Evolutionary conservation across 2,888 invertebrate species (phyloP), one percentile per base, ranked within the genome.

Genomic region (Drosophila yooni): DNA sequence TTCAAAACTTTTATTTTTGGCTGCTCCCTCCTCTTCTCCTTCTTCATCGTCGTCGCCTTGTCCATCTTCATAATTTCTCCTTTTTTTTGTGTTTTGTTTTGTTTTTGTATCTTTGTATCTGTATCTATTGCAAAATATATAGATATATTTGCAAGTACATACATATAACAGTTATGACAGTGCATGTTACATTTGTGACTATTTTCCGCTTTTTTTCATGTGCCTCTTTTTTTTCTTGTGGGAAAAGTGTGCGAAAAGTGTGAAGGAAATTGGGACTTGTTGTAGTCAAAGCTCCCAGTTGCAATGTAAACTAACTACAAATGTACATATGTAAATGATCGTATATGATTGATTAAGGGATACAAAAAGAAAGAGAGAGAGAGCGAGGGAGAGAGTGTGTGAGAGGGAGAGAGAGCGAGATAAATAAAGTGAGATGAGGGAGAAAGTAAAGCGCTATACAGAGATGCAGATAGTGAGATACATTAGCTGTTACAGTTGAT

Each of bases 121-220:
- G 48, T 58, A 58, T 54, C 74, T 40, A 66, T 62, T 48, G 74
- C 73, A 57, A 57, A 38, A 48, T 40, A 34, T 59, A 40, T 43
- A 65, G 73, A 73, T 58, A 64, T 3, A 18, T 29, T 5, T 5
- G 10, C 6, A 52, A 48, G 31, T 68, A 61, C 59, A 71, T 71
- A 71, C 71, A 56, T 57, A 48, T 50, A 50, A 77, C 54, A 59
- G 73, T 51, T 71, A 58, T 48, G 46, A 38, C 36, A 52, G 33
- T 38, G 18, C 5, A 36, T 36, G 21, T 8, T 18, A 11, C 2
- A 25, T 11, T 51, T 51, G 63, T 68, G 54, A 0, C 27, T 29
- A 29, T 5, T 21, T 36, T 40, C 13, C 1, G 18, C 10, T 52
- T 43, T 69, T 71, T 78, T 64, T 52, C 21, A n/a, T 63, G 72